phyloP scores from a whole-genome alignment of 2,113 vertebrate genomes.

The Ophthalmolycus amberensis region DNA sequence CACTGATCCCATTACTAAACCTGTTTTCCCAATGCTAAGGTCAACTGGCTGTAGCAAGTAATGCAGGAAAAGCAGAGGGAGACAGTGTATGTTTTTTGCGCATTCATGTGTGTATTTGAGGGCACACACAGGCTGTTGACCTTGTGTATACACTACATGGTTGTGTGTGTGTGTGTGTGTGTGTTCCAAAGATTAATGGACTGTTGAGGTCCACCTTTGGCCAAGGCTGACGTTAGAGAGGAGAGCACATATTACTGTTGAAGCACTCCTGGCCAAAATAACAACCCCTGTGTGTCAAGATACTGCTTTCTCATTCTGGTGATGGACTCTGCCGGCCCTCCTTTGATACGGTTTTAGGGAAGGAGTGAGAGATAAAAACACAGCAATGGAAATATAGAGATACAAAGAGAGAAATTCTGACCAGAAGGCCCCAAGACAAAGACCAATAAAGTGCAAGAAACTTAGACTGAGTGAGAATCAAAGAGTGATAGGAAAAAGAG shows the following conservation, averaged over 20 bases:
- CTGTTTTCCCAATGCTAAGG: conserved; percentile 64
- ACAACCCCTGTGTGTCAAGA: conserved; percentile 45
- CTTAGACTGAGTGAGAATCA: conserved; percentile 50
- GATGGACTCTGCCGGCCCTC: conserved; percentile 49
- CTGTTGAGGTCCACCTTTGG: conserved; percentile 59
- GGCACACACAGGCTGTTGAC: conserved; percentile 34
- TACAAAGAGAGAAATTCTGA: conserved; percentile 62
- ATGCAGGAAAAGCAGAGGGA: conserved; percentile 45
- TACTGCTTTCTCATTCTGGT: conserved; percentile 60
- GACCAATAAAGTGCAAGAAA: conserved; percentile 51
- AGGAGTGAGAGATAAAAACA: conserved; percentile 17
- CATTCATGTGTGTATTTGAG: conserved; percentile 44
- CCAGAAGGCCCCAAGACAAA: conserved; percentile 52
- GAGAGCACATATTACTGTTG: conserved; percentile 54
- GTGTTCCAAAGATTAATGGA: conserved; percentile 59
- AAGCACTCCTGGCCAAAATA: conserved; percentile 58
- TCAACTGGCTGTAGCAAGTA: conserved; percentile 66
- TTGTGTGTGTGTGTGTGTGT: conserved; percentile 33
- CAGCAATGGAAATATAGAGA: conserved; percentile 46
- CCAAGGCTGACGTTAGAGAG: conserved; percentile 51
- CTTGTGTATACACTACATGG: conserved; percentile 36
- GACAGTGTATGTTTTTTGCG: conserved; percentile 16
- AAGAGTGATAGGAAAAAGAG: conserved; percentile 21
- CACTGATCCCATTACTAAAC: conserved; percentile 75
- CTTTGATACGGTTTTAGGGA: conserved; percentile 36